phyloP scores from a whole-genome alignment of 2,113 vertebrate species.

The Cnemophilus loriae region DNA sequence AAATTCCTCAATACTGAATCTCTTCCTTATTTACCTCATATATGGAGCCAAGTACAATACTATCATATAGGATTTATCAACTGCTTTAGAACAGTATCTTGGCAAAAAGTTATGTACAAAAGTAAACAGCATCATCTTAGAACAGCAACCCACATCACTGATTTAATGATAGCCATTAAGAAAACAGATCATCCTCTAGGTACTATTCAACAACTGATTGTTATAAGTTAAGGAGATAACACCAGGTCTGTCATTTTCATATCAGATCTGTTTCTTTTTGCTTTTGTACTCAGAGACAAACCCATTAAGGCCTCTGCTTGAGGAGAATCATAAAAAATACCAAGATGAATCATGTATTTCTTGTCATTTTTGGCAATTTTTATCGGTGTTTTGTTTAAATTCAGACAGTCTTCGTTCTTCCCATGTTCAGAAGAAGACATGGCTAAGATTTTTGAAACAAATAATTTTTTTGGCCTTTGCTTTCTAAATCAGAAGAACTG shows the following conservation, averaged over 20 bases:
- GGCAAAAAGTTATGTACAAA: neutral
- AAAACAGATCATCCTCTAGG: neutral
- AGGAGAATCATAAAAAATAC: neutral
- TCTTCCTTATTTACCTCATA: neutral
- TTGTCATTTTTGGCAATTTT: neutral
- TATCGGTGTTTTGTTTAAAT: neutral
- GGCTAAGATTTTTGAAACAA: neutral
- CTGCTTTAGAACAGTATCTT: neutral
- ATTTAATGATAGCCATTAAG: neutral
- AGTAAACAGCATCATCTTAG: neutral
- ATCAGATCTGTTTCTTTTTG: neutral
- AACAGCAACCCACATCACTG: neutral
- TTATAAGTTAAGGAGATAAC: neutral
- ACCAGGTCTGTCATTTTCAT: neutral
- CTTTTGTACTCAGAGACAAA: neutral
- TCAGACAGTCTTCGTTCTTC: neutral
- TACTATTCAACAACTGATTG: neutral
- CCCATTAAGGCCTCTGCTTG: neutral
- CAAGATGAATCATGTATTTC: neutral
- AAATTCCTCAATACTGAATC: neutral
- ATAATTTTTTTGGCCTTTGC: neutral
- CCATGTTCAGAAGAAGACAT: neutral
- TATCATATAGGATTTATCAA: neutral
- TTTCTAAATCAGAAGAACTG: neutral
- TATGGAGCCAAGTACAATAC: neutral